Base-by-base conservation (phyloP, 2,113 vertebrate genomes). In the Sylvia atricapilla region DNA sequence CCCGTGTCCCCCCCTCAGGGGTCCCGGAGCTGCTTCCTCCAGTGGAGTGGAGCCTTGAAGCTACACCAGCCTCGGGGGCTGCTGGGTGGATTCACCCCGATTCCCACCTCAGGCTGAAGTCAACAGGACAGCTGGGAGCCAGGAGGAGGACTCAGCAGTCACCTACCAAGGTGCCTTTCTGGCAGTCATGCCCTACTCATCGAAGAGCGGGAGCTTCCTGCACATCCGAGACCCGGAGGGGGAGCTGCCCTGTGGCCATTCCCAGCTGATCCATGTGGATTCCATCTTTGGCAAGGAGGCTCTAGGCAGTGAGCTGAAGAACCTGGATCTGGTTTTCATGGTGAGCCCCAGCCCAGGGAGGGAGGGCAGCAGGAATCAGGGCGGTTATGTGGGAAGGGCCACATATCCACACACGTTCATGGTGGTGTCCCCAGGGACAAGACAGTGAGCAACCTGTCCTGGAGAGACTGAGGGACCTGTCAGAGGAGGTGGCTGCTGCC, bases 131-230 rank as follows among this genome's bases (percentile, higher is more conserved):
- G 31, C 28, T 56, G 4, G 21, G 10, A 24, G 3, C 13, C 41
- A 20, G 82, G 10, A 30, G 0, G 2, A 23, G 0, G 7, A 5
- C 27, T 25, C 20, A 0, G 13, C 2, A 6, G 5, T 0, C 81
- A 5, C 0, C 33, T 10, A 55, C 18, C 0, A 0, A 10, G 6
- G 2, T 1, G 58, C 33, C n/a, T 2, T 7, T 2, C 0, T 1
- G 4, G 0, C 0, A 2, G 5, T 82, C 75, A 4, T 0, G 1
- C 75, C 95, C 62, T 82, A 66, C 53, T 37, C 13, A 0, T 95
- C 85, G 0, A 5, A 2, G 17, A 96, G 62, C 11, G 2, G 19
- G 7, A 96, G 94, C 59, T 96, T 91, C 82, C 49, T 96, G 82
- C 31, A 18, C n/a, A 76, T 96, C 62, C 78, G 0, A 0, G 7